Percentiles rank a stretch among this genome's conserved stretches.
Evolutionary conservation across 2,888 invertebrate genomes (phyloP).

Genomic region (Sycophila texana): DNA sequence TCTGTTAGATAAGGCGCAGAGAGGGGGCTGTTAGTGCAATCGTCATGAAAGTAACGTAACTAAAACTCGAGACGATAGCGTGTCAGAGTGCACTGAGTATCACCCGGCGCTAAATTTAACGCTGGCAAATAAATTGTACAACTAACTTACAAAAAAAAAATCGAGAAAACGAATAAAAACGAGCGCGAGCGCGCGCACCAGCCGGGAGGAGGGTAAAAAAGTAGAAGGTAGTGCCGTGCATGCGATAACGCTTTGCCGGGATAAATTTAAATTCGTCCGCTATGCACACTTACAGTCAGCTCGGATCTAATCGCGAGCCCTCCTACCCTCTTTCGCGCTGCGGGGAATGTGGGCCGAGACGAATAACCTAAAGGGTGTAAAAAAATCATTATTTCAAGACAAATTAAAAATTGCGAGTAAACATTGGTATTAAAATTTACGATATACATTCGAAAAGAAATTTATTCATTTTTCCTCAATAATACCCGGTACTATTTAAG

Average conservation of each 20-base stretch:
- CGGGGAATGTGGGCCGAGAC: constrained; percentile 15
- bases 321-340: constrained; percentile 6
- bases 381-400: background rate
- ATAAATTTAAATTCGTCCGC: constrained; percentile 58
- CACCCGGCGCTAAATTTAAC: constrained; percentile 65
- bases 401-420: too few species aligned
- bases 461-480: too few species aligned
- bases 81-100: constrained; percentile 74
- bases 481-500: too few species aligned
- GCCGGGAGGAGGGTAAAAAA: constrained; percentile 51
- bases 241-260: constrained; percentile 57
- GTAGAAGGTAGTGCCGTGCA: constrained; percentile 50
- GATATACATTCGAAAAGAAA: too few species aligned
- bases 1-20: constrained; percentile 51
- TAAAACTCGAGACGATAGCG: constrained; percentile 66
- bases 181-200: constrained; percentile 26
- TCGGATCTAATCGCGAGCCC: constrained; percentile 53
- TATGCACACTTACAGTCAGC: constrained; percentile 56
- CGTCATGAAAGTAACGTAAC: constrained; percentile 71
- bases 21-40: constrained; percentile 64
- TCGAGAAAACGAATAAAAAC: constrained; percentile 60
- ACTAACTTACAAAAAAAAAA: constrained; percentile 68
- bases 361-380: background rate
- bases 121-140: constrained; percentile 71
- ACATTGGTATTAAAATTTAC: too few species aligned